phyloP scores from a whole-genome alignment of 1,140 invertebrate species.

The Bombus difficillimus region DNA sequence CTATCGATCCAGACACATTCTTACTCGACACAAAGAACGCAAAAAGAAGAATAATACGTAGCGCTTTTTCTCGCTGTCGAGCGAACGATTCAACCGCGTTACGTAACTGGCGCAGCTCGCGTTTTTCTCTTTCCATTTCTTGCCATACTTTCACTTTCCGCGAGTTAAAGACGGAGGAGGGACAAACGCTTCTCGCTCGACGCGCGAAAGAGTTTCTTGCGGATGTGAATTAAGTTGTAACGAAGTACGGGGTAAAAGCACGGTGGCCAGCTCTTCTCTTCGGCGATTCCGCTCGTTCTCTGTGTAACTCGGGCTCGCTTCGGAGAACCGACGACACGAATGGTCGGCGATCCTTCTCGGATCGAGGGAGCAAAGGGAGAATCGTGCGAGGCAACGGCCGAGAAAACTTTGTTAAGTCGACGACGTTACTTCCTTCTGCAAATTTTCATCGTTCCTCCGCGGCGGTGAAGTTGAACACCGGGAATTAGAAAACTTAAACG shows the following conservation, averaged over 20 bases:
- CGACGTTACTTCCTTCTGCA: not conserved
- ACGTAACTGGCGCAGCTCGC: not conserved
- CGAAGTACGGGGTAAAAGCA: constrained; percentile 56
- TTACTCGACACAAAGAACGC: too few relatives aligned
- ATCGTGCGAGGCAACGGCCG: constrained; percentile 1
- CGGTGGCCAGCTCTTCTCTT: constrained; percentile 42
- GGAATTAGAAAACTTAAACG: constrained; percentile 14
- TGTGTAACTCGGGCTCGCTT: constrained; percentile 2
- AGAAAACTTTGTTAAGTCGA: constrained; percentile 29
- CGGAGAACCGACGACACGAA: not conserved
- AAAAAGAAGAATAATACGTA: not conserved
- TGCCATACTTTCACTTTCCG: constrained; percentile 30
- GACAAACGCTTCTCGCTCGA: constrained; percentile 28
- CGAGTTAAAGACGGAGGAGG: not conserved
- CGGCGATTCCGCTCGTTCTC: constrained; percentile 33
- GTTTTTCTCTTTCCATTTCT: constrained; percentile 8
- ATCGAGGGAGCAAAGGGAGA: constrained; percentile 26
- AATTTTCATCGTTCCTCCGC: not conserved
- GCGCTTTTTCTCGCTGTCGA: not conserved
- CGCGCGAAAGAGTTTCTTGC: constrained; percentile 60
- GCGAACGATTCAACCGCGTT: not conserved
- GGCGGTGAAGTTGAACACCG: not conserved
- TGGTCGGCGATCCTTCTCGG: not conserved
- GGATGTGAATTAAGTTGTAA: constrained; percentile 70
- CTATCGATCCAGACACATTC: too few relatives aligned